Base-by-base conservation (phyloP, 2,888 invertebrate genomes). In the Mythimna ferrago region DNA sequence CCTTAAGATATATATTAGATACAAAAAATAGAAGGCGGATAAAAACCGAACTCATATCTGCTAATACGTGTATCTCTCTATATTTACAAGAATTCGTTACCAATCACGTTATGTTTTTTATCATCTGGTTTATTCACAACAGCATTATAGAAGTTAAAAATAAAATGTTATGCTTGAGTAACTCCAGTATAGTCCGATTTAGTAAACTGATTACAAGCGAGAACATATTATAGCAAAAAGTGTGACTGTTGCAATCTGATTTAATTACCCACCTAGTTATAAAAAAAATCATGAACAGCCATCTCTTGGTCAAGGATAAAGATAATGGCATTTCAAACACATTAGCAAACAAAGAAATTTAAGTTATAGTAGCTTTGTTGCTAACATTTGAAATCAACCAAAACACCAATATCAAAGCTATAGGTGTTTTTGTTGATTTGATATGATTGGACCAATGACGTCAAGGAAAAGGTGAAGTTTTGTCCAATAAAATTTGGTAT, bases 71-170 rank as follows among this genome's bases (percentile, higher is more conserved):
- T 5, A 5, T 48, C 14, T 48, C 16, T 11, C 14, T 21, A 26
- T 6, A 14, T n/a, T 19, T 57, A 57, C 21, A 51, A 66, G 10
- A 32, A 26, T 32, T 51, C 2, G 58, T 32, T 51, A 10, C 16
- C 10, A 69, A 41, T 65, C 21, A 21, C 19, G n/a, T n/a, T 41
- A n/a, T 11, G 1, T 53, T 73, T 63, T 73, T 73, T 51, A 63
- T 51, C 41, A 6, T 2, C 26, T 5, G 14, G 0, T 14, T 58
- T 38, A 9, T 51, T 56, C 26, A 41, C 61, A n/a, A n/a, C 73
- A 10, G 26, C 14, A 16, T 7, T 35, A 16, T 1, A 10, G 2
- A 48, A 48, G 48, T 16, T 1, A 48, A 14, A 35, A 56, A 69
- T 35, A 32, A 63, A 11, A 51, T 6, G 9, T 26, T 26, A 54